Evolutionary conservation across 2,797 vertebrate species (phyloP), one percentile per base, ranked within the genome.

Genomic region (Tokudaia tokunoshimensis): DNA sequence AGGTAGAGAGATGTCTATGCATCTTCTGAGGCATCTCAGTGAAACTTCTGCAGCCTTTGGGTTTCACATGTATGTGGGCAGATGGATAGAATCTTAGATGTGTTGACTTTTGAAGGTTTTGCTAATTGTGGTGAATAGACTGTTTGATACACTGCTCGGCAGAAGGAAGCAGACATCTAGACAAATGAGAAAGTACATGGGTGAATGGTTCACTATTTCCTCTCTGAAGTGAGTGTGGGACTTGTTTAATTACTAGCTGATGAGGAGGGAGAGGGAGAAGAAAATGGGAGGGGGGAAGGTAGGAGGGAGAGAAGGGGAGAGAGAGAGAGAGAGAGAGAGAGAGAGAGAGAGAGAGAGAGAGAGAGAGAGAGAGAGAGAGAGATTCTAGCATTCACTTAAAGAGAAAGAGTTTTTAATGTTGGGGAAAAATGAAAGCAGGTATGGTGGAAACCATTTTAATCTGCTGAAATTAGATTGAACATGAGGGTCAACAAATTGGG

Each of bases 151-250:
- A 78, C 34, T 59, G 22, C 31, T 65, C 88, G 59, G 6, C 37
- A 41, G 20, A 41, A 96, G 61, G 70, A 90, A 83, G 34, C n/a
- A 97, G 85, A 95, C 44, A 86, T 63, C 91, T 91, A 79, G 79
- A 76, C 24, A 84, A 92, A 82, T 17, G 84, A 59, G 82, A 82
- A 94, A 5, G 20, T 74, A 20, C 92, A 78, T 79, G 59, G 19
- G 26, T 47, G 41, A 63, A 57, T 72, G 26, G n/a, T 34, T 65
- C 63, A 31, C 41, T 22, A 59, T 79, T 95, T 95, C 94, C 59
- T 81, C 61, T 79, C 20, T 61, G 12, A 92, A 47, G 37, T 89
- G 47, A 92, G 5, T 44, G 47, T 55, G 84, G 13, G 75, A 72
- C 37, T 90, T 78, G 10, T 65, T 90, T 94, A 86, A 95, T 92